These are phyloP conservation scores for Aelia acuminata DNA, from an alignment of 2,888 invertebrate species.

Conservation along the genomic window DNA sequence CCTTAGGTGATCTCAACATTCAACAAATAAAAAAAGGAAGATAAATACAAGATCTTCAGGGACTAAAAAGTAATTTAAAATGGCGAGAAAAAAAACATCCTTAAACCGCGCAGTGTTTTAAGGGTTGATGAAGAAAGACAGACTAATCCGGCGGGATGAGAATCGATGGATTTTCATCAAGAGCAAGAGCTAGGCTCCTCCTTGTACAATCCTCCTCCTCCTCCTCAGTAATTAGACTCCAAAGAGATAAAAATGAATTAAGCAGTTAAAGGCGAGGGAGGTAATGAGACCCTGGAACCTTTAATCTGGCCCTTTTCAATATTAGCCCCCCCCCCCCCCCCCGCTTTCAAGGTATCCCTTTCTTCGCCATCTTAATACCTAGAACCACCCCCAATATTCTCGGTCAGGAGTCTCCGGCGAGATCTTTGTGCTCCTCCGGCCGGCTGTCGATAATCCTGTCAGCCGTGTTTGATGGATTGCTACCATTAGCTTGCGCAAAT, in stretches of 20 bases:
- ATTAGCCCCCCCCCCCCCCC: too few species aligned
- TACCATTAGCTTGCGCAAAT: background rate
- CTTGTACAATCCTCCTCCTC: background rate
- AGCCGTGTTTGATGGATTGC: background rate
- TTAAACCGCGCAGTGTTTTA: background rate
- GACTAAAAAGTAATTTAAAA: background rate
- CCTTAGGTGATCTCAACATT: too few species aligned
- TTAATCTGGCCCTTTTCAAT: conserved; percentile 44
- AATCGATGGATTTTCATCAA: conserved; percentile 46
- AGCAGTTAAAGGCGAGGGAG: background rate
- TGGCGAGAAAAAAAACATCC: background rate
- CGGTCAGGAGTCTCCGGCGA: background rate
- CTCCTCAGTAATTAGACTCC: conserved; percentile 25
- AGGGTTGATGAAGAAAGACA: conserved; percentile 11
- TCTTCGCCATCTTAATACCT: conserved; percentile 5
- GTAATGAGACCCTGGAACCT: conserved; percentile 14
- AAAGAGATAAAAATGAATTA: conserved; percentile 50
- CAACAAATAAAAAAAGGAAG: background rate
- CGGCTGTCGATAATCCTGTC: conserved; percentile 12
- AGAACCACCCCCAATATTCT: background rate
- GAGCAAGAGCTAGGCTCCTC: background rate
- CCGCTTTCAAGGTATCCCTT: conserved; percentile 33
- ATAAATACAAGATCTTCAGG: background rate
- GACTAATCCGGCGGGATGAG: background rate
- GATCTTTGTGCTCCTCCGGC: conserved; percentile 9